phyloP scores from a whole-genome alignment of 2,797 vertebrate genomes.

The Selene dorsalis region DNA sequence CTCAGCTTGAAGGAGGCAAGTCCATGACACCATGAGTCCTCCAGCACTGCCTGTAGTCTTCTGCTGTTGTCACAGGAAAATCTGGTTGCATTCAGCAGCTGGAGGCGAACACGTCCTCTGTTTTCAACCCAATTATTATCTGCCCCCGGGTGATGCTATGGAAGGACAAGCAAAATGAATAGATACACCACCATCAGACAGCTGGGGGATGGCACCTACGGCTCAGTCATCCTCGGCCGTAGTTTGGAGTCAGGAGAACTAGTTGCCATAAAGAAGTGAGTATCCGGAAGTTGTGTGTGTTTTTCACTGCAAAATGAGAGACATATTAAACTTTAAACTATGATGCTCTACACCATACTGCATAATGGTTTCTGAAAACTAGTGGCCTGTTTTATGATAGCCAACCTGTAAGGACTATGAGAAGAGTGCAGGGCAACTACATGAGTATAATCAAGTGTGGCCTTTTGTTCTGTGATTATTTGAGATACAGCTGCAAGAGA shows the following conservation, averaged over 20 bases:
- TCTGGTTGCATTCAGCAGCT: slow-evolving; percentile 86
- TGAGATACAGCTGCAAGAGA: neutral
- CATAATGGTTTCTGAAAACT: neutral
- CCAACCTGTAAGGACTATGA: neutral
- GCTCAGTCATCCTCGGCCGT: slow-evolving; percentile 94
- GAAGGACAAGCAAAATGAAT: slow-evolving; percentile 88
- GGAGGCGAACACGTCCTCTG: slow-evolving; percentile 49
- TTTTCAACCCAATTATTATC: slow-evolving; percentile 48
- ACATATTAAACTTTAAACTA: neutral
- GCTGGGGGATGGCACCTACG: slow-evolving; percentile 96
- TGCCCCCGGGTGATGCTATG: slow-evolving; percentile 53
- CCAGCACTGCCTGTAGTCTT: slow-evolving; percentile 67
- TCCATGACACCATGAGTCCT: slow-evolving; percentile 79
- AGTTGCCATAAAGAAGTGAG: slow-evolving; percentile 97
- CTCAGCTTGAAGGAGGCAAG: slow-evolving; percentile 63
- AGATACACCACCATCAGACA: slow-evolving; percentile 94
- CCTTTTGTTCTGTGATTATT: neutral
- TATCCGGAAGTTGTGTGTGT: slow-evolving; percentile 27
- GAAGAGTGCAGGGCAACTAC: neutral
- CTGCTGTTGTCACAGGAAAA: slow-evolving; percentile 89
- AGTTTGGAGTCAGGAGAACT: slow-evolving; percentile 95
- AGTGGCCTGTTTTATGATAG: too few species aligned
- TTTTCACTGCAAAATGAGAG: neutral
- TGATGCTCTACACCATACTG: neutral
- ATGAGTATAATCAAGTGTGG: neutral